Conservation (phyloP, 2,113 vertebrate genomes). For the Acrocephalus arundinaceus region DNA sequence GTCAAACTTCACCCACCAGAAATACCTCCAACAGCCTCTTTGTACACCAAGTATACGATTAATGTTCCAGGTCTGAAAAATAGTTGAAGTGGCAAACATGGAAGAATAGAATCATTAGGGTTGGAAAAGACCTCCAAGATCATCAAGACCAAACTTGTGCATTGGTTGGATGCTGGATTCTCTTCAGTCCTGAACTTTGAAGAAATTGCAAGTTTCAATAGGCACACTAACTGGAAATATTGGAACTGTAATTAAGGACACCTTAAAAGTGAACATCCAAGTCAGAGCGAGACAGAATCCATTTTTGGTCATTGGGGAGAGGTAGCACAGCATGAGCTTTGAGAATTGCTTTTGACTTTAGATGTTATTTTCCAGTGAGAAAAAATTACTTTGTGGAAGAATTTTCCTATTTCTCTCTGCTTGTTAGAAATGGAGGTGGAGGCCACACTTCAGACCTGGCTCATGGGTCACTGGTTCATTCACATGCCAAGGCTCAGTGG, state of each 20-base stretch:
- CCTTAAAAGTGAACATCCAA: neutral
- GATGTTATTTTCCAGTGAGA: neutral
- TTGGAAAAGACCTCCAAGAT: neutral
- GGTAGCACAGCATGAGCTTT: neutral
- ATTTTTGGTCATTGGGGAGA: neutral
- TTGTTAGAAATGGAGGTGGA: neutral
- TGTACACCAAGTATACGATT: neutral
- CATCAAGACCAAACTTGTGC: neutral
- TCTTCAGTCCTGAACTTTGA: neutral
- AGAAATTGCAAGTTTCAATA: neutral
- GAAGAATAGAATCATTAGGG: neutral
- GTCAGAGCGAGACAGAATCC: neutral
- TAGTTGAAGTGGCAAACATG: neutral
- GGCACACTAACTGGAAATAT: neutral
- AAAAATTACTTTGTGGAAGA: neutral
- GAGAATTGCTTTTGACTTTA: neutral
- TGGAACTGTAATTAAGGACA: neutral
- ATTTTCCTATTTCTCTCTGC: neutral
- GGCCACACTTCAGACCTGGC: neutral
- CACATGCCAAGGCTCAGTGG: no score
- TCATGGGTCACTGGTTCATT: neutral
- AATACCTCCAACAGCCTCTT: neutral
- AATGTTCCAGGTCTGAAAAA: neutral
- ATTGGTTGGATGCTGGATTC: fast-evolving
- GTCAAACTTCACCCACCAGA: neutral